Evolutionary conservation across 2,113 vertebrate species (phyloP).

Genomic region (Bambusicola thoracicus): DNA sequence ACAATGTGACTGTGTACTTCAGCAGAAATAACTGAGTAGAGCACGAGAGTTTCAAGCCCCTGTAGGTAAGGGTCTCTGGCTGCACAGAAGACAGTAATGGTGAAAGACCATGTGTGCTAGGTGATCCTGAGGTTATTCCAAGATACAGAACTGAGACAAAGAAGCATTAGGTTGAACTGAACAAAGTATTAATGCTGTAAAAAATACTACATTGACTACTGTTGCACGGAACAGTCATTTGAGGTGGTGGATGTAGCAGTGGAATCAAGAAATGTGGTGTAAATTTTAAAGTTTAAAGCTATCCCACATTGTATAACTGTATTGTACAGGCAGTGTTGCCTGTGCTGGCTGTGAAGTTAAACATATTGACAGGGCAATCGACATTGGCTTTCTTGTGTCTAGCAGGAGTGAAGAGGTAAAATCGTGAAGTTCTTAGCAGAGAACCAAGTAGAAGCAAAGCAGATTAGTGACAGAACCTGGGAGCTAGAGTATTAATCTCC

Average conservation of each 20-base stretch:
- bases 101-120: fast-evolving
- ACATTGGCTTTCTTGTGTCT: neutral
- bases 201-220: neutral
- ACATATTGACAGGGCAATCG: neutral
- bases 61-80: fast-evolving
- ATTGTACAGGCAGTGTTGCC: neutral
- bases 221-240: neutral
- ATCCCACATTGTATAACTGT: neutral
- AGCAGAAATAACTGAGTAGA: neutral
- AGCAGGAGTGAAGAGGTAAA: fast-evolving
- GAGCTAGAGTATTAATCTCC: neutral
- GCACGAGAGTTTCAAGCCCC: neutral
- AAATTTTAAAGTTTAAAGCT: neutral
- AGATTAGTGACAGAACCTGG: neutral
- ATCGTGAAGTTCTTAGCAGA: neutral
- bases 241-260: neutral
- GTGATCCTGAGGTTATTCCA: neutral
- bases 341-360: neutral
- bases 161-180: neutral
- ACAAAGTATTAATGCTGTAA: neutral
- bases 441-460: neutral
- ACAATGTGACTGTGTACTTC: neutral
- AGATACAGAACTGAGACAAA: neutral
- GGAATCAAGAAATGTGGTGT: neutral
- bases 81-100: neutral